Conservation (phyloP, 2,888 invertebrate species). For the Gibbula magus region DNA sequence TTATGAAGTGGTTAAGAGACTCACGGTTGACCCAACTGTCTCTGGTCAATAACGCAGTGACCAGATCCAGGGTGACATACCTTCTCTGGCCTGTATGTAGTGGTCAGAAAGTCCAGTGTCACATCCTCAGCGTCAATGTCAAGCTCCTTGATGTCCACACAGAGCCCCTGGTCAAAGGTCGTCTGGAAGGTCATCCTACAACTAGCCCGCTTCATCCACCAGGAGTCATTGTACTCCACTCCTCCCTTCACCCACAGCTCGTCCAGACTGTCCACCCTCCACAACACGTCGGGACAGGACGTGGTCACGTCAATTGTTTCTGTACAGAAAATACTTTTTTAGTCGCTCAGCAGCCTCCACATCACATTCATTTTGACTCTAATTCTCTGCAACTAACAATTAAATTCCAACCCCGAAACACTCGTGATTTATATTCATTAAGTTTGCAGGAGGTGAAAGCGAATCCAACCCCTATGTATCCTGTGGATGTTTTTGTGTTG, state of each 20-base stretch:
- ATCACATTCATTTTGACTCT: no score
- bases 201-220: background rate
- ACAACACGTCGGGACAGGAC: background rate
- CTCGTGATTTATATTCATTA: no score
- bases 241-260: background rate
- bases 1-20: no score
- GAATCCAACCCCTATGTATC: no score
- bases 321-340: background rate
- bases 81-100: conserved; percentile 23
- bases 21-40: no score
- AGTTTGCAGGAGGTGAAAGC: no score
- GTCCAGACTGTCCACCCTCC: background rate
- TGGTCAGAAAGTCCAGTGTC: conserved; percentile 16
- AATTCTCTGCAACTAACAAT: no score
- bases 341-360: no score
- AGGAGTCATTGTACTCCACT: background rate
- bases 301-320: background rate
- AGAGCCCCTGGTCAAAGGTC: conserved; percentile 23
- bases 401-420: no score
- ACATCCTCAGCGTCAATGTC: conserved; percentile 1
- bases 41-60: background rate
- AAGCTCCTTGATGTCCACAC: conserved; percentile 23
- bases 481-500: no score
- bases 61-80: background rate
- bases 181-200: conserved; percentile 31